Evolutionary conservation across 64 coral and sea anemone species (phyloP), one percentile per base, ranked within the genome.

Genomic region (Trachythela sp.): DNA sequence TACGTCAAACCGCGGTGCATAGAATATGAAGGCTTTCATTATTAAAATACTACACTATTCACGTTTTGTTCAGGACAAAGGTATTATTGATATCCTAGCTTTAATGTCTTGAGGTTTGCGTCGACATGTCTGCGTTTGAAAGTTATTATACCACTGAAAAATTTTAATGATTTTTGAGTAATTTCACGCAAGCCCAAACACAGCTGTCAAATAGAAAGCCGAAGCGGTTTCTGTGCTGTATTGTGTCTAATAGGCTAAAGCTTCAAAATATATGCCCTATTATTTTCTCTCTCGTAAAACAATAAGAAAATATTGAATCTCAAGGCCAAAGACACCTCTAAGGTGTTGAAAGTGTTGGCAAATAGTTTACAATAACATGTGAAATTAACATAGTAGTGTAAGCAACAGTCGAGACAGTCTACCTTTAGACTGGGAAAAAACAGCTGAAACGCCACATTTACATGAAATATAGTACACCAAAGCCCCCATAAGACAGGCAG

Each of bases 111-210:
- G 20, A 64, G 56, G 20, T 64, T n/a, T 64, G 24, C 56, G 56
- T 64, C 56, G 56, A 64, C 17, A 22, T 24, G 56, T 64, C 56
- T 64, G 26, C 56, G 4, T 64, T 64, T 64, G 18, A 64, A 27
- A 6, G 56, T 64, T 64, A 64, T 64, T 64, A 64, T 64, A 64
- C 56, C 56, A 64, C 56, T 7, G 26, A 64, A 64, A 64, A 24
- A 64, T 64, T 64, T 64, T 64, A 64, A 64, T 64, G 56, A 64
- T 27, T 64, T 64, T 64, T 20, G 26, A 64, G 26, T n/a, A 64
- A 64, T 64, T 64, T 64, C 56, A 64, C 56, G 56, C 56, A 64
- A 64, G 56, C 22, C 56, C 56, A 64, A 64, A 64, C 56, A 64
- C 56, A 64, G 56, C 56, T 64, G 56, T 64, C 56, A 64, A 64